Evolutionary conservation across 1,140 invertebrate species (phyloP), one percentile per base, ranked within the genome.

Genomic region (Drosophila sproati): DNA sequence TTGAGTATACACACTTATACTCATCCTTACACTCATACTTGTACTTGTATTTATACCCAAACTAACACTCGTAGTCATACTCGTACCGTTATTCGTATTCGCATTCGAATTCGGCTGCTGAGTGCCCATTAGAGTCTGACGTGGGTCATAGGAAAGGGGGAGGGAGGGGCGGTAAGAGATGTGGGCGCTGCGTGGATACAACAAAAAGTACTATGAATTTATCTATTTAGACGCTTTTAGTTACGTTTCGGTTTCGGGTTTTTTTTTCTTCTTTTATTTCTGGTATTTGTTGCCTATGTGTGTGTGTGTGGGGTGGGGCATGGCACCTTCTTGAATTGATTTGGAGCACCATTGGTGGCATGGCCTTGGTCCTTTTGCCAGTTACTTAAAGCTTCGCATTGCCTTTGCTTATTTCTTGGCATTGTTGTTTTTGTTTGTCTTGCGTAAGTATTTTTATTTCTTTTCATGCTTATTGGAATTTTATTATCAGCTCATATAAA

Each of bases 401-500:
- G 51, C 52, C 54, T 52, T 45, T 51, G 61, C 37, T 50, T 57
- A 31, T 50, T 48, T 41, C 29, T 50, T 50, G 45, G 32, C 55
- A 41, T 68, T 81, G 77, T 76, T 68, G 51, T 43, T 35, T 35
- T 63, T 85, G 74, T 78, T 78, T 76, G 71, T 87, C 68, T 79
- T 78, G 75, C 60, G 66, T 51, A 71, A 88, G 83, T 83, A 88
- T 88, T 87, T 87, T 89, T 88, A 89, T 87, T 72, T 89, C 83
- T 39, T 77, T 88, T 69, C 73, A 69, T 88, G 82, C 82, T 82
- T 87, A 87, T 87, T 88, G 82, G 82, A 87, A 87, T 87, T 87
- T 87, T 87, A 87, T 87, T 87, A 87, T 88, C 82, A 63, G 83
- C 83, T 87, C 82, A 87, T 88, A 87, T 88, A 82, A 87, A 88